Conservation (phyloP, 2,888 invertebrate genomes). For the Macropis europaea region DNA sequence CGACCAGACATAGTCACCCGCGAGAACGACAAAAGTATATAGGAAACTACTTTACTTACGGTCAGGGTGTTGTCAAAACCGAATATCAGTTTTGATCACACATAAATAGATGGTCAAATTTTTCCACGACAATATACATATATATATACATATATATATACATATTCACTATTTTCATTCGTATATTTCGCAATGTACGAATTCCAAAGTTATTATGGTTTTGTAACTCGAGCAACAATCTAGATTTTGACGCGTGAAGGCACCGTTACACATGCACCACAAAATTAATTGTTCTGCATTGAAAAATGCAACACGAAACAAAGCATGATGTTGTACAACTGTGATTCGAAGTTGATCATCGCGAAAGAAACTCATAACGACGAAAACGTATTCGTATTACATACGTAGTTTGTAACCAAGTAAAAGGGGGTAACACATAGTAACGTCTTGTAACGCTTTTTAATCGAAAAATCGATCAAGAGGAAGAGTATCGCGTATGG, state of each 20-base stretch:
- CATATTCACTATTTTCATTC: conserved; percentile 54
- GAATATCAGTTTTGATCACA: conserved; percentile 63
- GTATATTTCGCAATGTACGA: conserved; percentile 40
- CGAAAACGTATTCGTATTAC: conserved; percentile 46
- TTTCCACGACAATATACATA: conserved; percentile 48
- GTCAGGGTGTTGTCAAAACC: conserved; percentile 59
- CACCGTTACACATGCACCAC: conserved; percentile 47
- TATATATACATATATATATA: no score
- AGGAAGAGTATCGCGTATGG: conserved; percentile 57
- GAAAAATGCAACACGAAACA: conserved; percentile 22
- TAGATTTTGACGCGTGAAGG: conserved; percentile 36
- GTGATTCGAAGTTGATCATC: conserved; percentile 16
- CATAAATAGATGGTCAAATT: conserved; percentile 58
- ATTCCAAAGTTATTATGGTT: conserved; percentile 47
- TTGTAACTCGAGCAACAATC: conserved; percentile 44
- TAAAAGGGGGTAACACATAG: conserved; percentile 43
- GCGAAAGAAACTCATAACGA: conserved; percentile 35
- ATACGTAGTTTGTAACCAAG: conserved; percentile 38
- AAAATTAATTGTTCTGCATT: conserved; percentile 38
- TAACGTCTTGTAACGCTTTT: conserved; percentile 52
- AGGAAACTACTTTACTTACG: conserved; percentile 60
- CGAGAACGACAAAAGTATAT: conserved; percentile 66
- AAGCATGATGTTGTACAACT: conserved; percentile 9
- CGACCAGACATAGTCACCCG: conserved; percentile 61
- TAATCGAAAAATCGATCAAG: conserved; percentile 25